A percentile compares a stretch with the other conserved stretches of the same genome.
These are phyloP conservation scores for Acipenser transmontanus DNA, from an alignment of 2,797 vertebrate genomes.

Conservation along the genomic window DNA sequence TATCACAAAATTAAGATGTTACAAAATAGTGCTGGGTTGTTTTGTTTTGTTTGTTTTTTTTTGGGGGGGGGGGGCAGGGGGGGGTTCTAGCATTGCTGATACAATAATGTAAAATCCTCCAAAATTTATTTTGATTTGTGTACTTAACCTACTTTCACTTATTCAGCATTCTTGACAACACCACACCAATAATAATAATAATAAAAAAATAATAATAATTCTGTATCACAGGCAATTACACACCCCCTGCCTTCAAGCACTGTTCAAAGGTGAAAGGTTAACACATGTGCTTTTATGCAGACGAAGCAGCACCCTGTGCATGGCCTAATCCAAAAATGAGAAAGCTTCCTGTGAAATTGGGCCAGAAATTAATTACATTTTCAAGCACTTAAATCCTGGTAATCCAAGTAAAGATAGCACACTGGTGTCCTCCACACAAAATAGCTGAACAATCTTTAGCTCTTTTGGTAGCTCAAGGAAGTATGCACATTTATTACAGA, in stretches of 20 bases:
- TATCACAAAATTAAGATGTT: too few species aligned
- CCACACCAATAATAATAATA: too few species aligned
- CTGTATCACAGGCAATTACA: background rate
- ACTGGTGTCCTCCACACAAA: background rate
- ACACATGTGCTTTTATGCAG: background rate
- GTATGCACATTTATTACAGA: background rate
- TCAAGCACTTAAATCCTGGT: background rate
- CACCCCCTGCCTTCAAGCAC: background rate
- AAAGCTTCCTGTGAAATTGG: background rate
- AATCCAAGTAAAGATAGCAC: background rate
- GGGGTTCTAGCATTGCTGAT: too few species aligned
- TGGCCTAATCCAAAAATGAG: background rate
- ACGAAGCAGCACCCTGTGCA: background rate
- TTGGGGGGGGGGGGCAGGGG: too few species aligned
- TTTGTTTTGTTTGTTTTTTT: too few species aligned
- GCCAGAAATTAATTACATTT: slow-evolving; percentile 3
- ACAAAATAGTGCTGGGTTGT: too few species aligned
- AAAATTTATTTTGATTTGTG: too few species aligned
- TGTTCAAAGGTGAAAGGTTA: background rate
- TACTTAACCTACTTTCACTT: too few species aligned
- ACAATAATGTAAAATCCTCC: too few species aligned
- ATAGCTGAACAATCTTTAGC: background rate
- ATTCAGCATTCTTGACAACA: too few species aligned
- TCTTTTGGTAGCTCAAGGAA: background rate
- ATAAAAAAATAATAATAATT: too few species aligned